Evolutionary conservation across 1,140 invertebrate species (phyloP).

Genomic region (Drosophila albomicans): DNA sequence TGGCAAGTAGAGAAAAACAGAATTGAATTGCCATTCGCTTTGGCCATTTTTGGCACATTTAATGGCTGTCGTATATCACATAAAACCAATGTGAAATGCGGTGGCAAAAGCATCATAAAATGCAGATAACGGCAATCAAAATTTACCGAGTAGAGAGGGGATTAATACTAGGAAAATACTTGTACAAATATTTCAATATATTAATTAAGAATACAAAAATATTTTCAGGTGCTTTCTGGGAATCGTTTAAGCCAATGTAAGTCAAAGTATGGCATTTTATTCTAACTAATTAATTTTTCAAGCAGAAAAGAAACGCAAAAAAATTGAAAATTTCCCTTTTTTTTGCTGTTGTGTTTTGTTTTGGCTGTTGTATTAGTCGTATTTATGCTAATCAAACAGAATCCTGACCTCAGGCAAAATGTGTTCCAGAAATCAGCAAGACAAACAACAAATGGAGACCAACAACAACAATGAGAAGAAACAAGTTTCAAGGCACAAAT

Average conservation of each 20-base stretch:
- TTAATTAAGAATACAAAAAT: constrained; percentile 31
- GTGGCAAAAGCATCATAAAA: constrained; percentile 74
- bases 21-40: constrained; percentile 51
- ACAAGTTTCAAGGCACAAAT: constrained; percentile 42
- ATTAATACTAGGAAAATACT: not conserved
- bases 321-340: constrained; percentile 48
- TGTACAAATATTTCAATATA: constrained; percentile 19
- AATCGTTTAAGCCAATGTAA: not conserved
- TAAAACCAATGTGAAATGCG: constrained; percentile 68
- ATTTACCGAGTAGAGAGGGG: constrained; percentile 40
- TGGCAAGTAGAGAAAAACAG: constrained; percentile 39
- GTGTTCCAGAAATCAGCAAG: constrained; percentile 58
- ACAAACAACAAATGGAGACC: constrained; percentile 61
- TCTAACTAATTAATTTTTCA: constrained; percentile 48
- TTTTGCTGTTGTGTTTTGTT: constrained; percentile 30
- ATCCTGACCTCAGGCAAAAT: constrained; percentile 76
- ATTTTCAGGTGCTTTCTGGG: constrained; percentile 27
- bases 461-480: constrained; percentile 20
- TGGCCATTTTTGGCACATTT: constrained; percentile 65
- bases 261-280: constrained; percentile 1
- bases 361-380: constrained; percentile 27
- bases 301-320: constrained; percentile 32
- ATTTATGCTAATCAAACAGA: constrained; percentile 82
- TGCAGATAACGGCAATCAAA: constrained; percentile 79
- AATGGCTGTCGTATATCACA: constrained; percentile 75